phyloP scores from a whole-genome alignment of 2,113 vertebrate genomes.

The Eupsittula cactorum region DNA sequence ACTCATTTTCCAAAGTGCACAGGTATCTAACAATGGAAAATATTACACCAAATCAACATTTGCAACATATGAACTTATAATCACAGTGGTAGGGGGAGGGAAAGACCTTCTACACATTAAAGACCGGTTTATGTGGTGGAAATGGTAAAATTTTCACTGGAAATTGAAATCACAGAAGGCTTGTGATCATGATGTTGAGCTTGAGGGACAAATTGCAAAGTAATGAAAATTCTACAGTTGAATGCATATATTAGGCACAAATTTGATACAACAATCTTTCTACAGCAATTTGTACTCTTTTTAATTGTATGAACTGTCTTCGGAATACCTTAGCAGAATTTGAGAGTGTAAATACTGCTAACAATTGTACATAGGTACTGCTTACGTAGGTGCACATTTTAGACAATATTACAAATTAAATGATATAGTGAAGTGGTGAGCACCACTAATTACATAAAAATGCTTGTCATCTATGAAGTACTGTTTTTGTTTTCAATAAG shows the following conservation, averaged over 20 bases:
- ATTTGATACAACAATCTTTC: neutral
- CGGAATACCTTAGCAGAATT: neutral
- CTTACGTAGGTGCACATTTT: slow-evolving; percentile 5
- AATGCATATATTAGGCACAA: neutral
- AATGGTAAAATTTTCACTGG: neutral
- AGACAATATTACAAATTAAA: slow-evolving; percentile 15
- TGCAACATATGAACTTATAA: neutral
- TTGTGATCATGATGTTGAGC: neutral
- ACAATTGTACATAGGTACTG: neutral
- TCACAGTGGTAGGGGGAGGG: neutral
- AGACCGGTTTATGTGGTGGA: neutral
- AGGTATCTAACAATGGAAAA: neutral
- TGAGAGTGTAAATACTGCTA: neutral
- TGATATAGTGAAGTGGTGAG: neutral
- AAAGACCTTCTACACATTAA: neutral
- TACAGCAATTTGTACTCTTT: neutral
- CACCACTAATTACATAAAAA: neutral
- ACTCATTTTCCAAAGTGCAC: slow-evolving; percentile 4
- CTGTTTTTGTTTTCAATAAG: neutral
- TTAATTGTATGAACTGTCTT: neutral
- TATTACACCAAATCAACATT: neutral
- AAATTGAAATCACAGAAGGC: neutral
- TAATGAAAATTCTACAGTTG: neutral
- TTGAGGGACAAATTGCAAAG: neutral
- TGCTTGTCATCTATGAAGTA: neutral